Evolutionary conservation across 2,797 vertebrate genomes (phyloP), one percentile per base, ranked within the genome.

Genomic region (Channallabes apus): DNA sequence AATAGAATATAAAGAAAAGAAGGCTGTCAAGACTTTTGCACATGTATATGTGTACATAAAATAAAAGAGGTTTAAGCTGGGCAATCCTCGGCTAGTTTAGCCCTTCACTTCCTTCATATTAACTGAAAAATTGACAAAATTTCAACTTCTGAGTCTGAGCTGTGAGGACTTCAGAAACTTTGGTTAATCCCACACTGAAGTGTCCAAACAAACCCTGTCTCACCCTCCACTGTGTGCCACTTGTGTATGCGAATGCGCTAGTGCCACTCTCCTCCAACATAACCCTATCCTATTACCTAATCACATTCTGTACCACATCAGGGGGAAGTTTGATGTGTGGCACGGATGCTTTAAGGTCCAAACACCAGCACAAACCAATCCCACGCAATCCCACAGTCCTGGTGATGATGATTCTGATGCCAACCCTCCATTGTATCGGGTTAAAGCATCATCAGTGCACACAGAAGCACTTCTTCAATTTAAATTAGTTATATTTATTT

Each of bases 151-250:
- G 32, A 32, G 27, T 35, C 18, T 59, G 54, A 77, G 83, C 80
- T 77, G n/a, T 41, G 75, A 77, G 65, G 46, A 20, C 82, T 84
- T 80, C 65, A 72, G 64, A 80, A 32, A 62, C 61, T 64, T 82
- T 56, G 62, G 54, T 87, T 92, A 91, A 93, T 91, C 90, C 92
- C 54, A 77, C 27, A 38, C 76, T 64, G 24, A 27, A n/a, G 58
- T 83, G 85, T 82, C 83, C 72, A 77, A 76, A 76, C 54, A 76
- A 76, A 76, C 73, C 51, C 67, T 41, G 12, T 56, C 20, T 32
- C 82, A 83, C 86, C 87, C 85, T 38, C 78, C 58, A 83, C 84
- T 75, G 84, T 73, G 79, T 73, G 72, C 80, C 86, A 83, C 85
- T 82, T 71, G 65, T 2, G 12, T 79, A 78, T 83, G 80, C 85